phyloP scores from a whole-genome alignment of 2,797 vertebrate species.

The Sebastes elongatus region DNA sequence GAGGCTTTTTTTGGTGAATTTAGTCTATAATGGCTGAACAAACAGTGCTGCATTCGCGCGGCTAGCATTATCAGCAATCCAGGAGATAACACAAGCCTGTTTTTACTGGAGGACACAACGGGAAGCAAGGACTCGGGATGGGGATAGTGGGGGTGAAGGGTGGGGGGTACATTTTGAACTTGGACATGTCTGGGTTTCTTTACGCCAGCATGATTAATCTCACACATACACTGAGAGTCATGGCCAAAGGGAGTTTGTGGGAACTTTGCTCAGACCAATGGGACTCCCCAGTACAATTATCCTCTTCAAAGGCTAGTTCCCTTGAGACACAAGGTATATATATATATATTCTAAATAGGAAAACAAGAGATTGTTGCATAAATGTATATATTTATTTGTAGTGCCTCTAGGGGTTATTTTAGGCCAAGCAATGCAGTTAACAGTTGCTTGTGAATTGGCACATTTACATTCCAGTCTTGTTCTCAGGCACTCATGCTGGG shows the following conservation, averaged over 20 bases:
- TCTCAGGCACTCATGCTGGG: slow-evolving; percentile 74
- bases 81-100: slow-evolving; percentile 70
- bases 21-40: slow-evolving; percentile 74
- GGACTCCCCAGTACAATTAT: slow-evolving; percentile 30
- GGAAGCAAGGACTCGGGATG: slow-evolving; percentile 59
- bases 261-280: slow-evolving; percentile 66
- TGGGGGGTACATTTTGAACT: slow-evolving; percentile 67
- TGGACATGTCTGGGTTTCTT: slow-evolving; percentile 70
- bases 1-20: slow-evolving; percentile 59
- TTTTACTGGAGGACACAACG: slow-evolving; percentile 83
- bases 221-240: slow-evolving; percentile 17
- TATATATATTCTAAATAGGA: slow-evolving; percentile 40
- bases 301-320: slow-evolving; percentile 59
- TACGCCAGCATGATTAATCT: slow-evolving; percentile 70
- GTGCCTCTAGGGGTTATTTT: slow-evolving; percentile 64
- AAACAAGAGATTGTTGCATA: slow-evolving; percentile 59
- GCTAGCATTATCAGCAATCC: slow-evolving; percentile 71
- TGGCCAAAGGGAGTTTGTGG: slow-evolving; percentile 71
- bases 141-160: slow-evolving; percentile 31
- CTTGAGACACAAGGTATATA: slow-evolving; percentile 68
- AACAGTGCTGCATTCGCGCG: slow-evolving; percentile 71
- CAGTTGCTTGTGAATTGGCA: slow-evolving; percentile 48
- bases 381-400: slow-evolving; percentile 71
- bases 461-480: slow-evolving; percentile 76
- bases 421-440: slow-evolving; percentile 21